Evolutionary conservation across 2,888 invertebrate species (phyloP).

Genomic region (Sinodicranocentrus sp.): DNA sequence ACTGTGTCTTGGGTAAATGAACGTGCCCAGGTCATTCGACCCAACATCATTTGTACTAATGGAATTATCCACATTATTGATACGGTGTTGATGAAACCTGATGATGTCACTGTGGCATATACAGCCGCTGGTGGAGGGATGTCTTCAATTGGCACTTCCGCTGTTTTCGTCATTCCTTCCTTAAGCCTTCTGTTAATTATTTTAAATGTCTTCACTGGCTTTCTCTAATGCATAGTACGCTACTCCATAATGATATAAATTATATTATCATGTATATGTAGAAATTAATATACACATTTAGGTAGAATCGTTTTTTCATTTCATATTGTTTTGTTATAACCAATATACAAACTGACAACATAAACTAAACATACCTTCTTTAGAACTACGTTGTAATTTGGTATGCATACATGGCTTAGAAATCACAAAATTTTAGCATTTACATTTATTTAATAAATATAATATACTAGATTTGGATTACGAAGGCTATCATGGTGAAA

Average conservation of each 20-base stretch:
- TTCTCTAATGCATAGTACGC: conserved; percentile 60
- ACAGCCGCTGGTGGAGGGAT: conserved; percentile 25
- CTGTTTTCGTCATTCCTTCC: conserved; percentile 64
- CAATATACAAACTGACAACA: not conserved
- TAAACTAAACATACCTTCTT: no score
- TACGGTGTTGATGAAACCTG: conserved; percentile 89
- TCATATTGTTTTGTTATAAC: not conserved
- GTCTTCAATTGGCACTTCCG: conserved; percentile 41
- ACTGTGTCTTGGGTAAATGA: conserved; percentile 91
- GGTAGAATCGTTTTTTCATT: conserved; percentile 5
- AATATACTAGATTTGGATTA: no score
- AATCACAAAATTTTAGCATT: no score
- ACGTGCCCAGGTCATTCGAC: conserved; percentile 90
- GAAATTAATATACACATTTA: conserved; percentile 27
- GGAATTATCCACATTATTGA: conserved; percentile 97
- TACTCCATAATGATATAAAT: conserved; percentile 39
- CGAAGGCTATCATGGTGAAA: no score
- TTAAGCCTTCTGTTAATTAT: conserved; percentile 64
- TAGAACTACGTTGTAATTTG: no score
- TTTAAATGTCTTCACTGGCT: conserved; percentile 50
- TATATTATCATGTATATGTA: conserved; percentile 11
- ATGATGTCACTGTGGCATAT: conserved; percentile 85
- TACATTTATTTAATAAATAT: no score
- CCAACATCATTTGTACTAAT: conserved; percentile 97
- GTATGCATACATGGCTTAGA: no score